Evolutionary conservation across 1,140 invertebrate genomes (phyloP).

Genomic region (Diplogasteroides magnus): DNA sequence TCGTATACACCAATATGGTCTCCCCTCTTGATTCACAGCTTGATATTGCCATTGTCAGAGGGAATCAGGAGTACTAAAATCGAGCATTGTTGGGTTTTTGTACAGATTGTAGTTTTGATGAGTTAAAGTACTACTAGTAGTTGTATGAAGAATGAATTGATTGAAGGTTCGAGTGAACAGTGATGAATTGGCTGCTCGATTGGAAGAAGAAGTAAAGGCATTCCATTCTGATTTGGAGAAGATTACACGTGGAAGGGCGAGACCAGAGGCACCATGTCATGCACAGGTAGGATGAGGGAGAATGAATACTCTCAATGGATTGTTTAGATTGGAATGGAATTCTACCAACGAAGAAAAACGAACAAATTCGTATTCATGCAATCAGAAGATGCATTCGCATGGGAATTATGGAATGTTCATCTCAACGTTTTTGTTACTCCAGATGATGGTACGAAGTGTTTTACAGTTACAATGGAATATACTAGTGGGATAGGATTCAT

Average conservation of each 20-base stretch:
- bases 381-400: too few relatives aligned
- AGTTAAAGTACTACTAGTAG: too few relatives aligned
- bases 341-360: not conserved
- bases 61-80: too few relatives aligned
- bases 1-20: too few relatives aligned
- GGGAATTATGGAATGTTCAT: not conserved
- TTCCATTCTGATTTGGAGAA: not conserved
- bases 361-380: too few relatives aligned
- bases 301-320: not conserved
- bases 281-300: not conserved
- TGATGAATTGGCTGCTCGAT: not conserved
- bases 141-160: too few relatives aligned
- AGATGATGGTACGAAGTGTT: not conserved
- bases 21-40: too few relatives aligned
- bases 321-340: not conserved
- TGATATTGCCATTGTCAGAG: too few relatives aligned
- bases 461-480: not conserved
- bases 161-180: not conserved
- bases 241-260: not conserved
- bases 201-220: not conserved
- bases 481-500: not conserved
- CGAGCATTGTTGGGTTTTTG: too few relatives aligned
- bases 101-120: too few relatives aligned
- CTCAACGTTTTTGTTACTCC: not conserved
- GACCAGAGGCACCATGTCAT: not conserved